phyloP scores from a whole-genome alignment of 1,140 invertebrate species.

The Solenopsis fugax region DNA sequence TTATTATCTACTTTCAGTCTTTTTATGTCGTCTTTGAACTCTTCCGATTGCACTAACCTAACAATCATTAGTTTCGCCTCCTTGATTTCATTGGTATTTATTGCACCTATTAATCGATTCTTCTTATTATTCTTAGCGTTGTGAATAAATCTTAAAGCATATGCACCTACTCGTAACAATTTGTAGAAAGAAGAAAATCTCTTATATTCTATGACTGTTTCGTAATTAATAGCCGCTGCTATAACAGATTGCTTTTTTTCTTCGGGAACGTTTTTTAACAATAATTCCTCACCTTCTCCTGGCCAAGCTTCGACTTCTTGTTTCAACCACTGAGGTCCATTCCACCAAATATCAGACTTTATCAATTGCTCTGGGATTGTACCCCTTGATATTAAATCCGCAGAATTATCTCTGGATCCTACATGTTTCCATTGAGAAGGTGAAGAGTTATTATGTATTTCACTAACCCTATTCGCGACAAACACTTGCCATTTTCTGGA shows the following conservation, averaged over 20 bases:
- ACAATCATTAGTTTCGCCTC: background rate
- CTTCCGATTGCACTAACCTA: background rate
- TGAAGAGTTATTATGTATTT: too few relatives aligned
- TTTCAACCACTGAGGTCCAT: background rate
- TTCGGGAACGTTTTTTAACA: background rate
- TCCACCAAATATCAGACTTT: background rate
- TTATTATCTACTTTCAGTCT: background rate
- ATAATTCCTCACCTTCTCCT: background rate
- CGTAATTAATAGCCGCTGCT: background rate
- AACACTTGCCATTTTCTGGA: too few relatives aligned
- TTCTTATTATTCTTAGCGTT: too few relatives aligned
- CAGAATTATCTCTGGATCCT: too few relatives aligned
- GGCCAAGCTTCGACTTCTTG: background rate
- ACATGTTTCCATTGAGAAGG: too few relatives aligned
- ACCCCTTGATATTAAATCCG: too few relatives aligned
- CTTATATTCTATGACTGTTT: background rate
- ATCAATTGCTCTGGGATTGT: background rate
- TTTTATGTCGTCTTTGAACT: background rate
- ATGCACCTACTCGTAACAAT: background rate
- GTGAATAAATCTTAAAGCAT: background rate
- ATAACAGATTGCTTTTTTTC: too few relatives aligned
- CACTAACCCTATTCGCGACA: too few relatives aligned
- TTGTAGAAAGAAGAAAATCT: background rate
- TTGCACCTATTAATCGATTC: too few relatives aligned
- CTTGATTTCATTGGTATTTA: background rate